A percentile compares a stretch with the other conserved stretches of the same genome.
Evolutionary conservation across 2,797 vertebrate genomes (phyloP).

Genomic region (Malacoctenus gilli): DNA sequence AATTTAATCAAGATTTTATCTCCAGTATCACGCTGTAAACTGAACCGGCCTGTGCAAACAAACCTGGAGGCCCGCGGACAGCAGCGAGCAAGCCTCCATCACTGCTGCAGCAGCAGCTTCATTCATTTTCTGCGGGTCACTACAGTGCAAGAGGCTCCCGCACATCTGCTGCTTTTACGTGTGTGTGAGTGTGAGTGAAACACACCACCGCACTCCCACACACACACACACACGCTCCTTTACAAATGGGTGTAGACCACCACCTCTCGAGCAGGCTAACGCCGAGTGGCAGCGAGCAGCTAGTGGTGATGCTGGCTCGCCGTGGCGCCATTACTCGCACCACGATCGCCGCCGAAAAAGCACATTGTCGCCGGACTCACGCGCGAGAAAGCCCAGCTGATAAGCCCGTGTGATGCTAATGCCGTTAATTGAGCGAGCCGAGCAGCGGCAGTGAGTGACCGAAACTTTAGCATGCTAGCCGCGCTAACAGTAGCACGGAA

Average conservation of each 20-base stretch:
- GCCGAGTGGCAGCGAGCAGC: too few relatives aligned
- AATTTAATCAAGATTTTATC: background rate
- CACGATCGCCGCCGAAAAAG: background rate
- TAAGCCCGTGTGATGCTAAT: slow-evolving; percentile 27
- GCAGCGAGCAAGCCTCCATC: background rate
- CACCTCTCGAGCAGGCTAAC: slow-evolving; percentile 33
- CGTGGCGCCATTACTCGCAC: background rate
- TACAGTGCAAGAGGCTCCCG: too few relatives aligned
- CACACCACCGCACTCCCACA: too few relatives aligned
- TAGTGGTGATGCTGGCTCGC: slow-evolving; percentile 9
- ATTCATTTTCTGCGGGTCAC: too few relatives aligned
- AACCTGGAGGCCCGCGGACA: background rate
- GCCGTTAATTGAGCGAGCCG: slow-evolving; percentile 19
- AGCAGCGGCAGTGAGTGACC: slow-evolving; percentile 44
- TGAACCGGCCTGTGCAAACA: background rate
- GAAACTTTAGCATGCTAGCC: slow-evolving; percentile 72
- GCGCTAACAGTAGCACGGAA: slow-evolving; percentile 51
- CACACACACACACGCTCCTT: too few relatives aligned
- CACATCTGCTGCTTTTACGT: too few relatives aligned
- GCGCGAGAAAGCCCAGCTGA: background rate
- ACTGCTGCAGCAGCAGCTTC: too few relatives aligned
- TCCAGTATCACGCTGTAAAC: background rate
- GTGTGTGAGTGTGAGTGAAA: too few relatives aligned
- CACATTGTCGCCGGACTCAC: background rate
- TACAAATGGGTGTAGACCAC: slow-evolving; percentile 57